These are phyloP conservation scores for Nannobrachium achirus DNA, from an alignment of 2,113 vertebrate genomes.

Conservation along the genomic window DNA sequence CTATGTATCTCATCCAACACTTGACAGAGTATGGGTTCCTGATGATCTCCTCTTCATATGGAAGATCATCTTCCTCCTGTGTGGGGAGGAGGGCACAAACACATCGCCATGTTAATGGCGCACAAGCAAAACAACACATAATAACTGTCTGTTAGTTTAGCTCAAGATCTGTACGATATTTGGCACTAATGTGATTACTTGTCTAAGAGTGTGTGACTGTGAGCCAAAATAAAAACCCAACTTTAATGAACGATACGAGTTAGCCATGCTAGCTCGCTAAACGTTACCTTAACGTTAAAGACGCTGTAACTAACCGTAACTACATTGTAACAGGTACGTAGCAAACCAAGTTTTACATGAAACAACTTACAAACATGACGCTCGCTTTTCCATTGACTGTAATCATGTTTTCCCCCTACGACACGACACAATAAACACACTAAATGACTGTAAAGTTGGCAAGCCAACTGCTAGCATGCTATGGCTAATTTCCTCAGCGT, in stretches of 20 bases:
- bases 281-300: background rate
- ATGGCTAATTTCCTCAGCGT: conserved; percentile 41
- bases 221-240: no score
- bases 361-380: conserved; percentile 78
- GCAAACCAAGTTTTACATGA: background rate
- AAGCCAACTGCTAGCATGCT: background rate
- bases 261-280: background rate
- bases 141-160: no score
- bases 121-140: no score
- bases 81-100: no score
- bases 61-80: conserved; percentile 92
- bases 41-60: conserved; percentile 94
- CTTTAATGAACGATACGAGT: no score
- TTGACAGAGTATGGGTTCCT: conserved; percentile 92
- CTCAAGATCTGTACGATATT: no score
- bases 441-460: conserved; percentile 25
- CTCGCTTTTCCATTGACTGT: conserved; percentile 64
- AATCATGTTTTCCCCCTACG: conserved; percentile 55
- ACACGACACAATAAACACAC: no score
- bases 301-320: background rate
- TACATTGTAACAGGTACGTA: background rate
- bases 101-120: no score
- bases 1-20: conserved; percentile 93
- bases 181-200: no score
- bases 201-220: no score